Evolutionary conservation across 2,888 invertebrate genomes (phyloP), one percentile per base, ranked within the genome.

Genomic region (Scelioninae gen. 1): DNA sequence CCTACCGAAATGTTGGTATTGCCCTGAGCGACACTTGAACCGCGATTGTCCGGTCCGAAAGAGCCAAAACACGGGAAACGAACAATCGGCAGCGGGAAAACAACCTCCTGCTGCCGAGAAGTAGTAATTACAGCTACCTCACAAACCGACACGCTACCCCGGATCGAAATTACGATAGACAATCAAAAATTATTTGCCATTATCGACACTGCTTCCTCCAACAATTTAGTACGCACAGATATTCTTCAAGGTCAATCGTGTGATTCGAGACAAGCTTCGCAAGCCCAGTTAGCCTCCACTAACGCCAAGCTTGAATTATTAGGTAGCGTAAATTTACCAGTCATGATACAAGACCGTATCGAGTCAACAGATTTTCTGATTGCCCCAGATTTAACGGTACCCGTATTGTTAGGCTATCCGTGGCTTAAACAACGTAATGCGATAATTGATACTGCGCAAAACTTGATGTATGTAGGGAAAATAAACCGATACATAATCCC

Each of bases 401-500:
- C 60, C 11, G 0, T 51, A 0, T 5, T 72, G 3, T 7, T 72
- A 3, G 71, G 60, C 11, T 60, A 72, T 8, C 38, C 60, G 0
- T 60, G 60, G 71, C 38, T 71, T 0, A 40, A 23, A 13, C 8
- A 5, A 8, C 23, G 47, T 13, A 32, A 49, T 0, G 47, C 56
- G 0, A 56, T 56, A 0, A 69, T 69, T 0, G 56, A 56, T 8
- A 31, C 31, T 5, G 47, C 31, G 0, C 68, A 69, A 51, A 16
- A 34, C 5, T 5, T 56, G 5, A 11, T 56, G 0, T 56, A 32
- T 7, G 0, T 69, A 11, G 68, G 68, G 0, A 45, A 5, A 0
- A 9, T 45, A 16, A 9, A 56, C 5, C 45, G 45, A 16, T 10
- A 34, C 13, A 11, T 69, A 5, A 47, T 32, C 8, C n/a, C 45